These are phyloP conservation scores for Bombus affinis DNA, from an alignment of 1,140 invertebrate species.

Conservation along the genomic window DNA sequence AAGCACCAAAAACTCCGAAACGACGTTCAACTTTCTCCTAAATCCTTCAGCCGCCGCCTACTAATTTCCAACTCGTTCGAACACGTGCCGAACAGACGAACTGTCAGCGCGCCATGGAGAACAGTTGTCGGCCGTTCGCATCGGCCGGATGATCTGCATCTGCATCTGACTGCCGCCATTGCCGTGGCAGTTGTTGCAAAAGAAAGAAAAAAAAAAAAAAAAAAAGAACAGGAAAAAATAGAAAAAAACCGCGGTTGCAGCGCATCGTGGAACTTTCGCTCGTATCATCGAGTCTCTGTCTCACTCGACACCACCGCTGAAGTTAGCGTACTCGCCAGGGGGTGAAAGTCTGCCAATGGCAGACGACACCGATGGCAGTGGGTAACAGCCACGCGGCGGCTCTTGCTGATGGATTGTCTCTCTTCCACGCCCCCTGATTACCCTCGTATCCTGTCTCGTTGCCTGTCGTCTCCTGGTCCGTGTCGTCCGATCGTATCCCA, in stretches of 20 bases:
- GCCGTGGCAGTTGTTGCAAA: not conserved
- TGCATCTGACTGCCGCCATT: conserved; percentile 71
- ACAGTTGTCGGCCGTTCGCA: conserved; percentile 41
- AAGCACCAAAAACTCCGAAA: conserved; percentile 19
- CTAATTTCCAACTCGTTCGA: conserved; percentile 62
- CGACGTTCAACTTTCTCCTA: conserved; percentile 43
- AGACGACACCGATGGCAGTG: conserved; percentile 68
- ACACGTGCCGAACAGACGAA: conserved; percentile 41
- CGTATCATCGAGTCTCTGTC: not conserved
- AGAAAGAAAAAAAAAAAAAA: conserved; percentile 26
- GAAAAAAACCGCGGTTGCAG: conserved; percentile 10
- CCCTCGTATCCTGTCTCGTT: conserved; percentile 56
- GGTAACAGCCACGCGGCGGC: conserved; percentile 64
- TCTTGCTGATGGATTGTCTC: conserved; percentile 78
- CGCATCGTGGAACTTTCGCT: conserved; percentile 2
- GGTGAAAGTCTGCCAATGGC: conserved; percentile 74
- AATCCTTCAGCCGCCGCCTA: conserved; percentile 41
- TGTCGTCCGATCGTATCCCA: conserved; percentile 46
- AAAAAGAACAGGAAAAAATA: conserved; percentile 41
- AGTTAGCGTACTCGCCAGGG: conserved; percentile 65
- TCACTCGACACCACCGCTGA: conserved; percentile 49
- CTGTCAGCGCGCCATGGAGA: conserved; percentile 28
- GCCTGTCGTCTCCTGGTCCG: conserved; percentile 29
- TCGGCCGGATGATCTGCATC: conserved; percentile 57
- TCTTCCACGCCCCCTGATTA: conserved; percentile 71